These are phyloP conservation scores for Drosophila mayri DNA, from an alignment of 1,140 invertebrate genomes.

Conservation along the genomic window DNA sequence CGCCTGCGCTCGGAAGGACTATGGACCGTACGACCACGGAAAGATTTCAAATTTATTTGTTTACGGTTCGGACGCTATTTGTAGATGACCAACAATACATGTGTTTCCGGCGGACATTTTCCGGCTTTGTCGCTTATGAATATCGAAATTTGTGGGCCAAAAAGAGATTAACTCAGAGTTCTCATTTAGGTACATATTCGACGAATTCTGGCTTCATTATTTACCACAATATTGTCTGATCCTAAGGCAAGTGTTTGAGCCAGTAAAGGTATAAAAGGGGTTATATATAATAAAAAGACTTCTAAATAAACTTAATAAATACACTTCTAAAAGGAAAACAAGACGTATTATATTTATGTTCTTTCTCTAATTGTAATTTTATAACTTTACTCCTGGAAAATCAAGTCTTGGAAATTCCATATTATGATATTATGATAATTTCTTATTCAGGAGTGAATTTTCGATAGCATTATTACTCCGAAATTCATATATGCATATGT, in stretches of 20 bases:
- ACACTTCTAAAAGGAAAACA: too few relatives aligned
- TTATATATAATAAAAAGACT: too few relatives aligned
- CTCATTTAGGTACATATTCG: neutral
- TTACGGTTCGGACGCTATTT: constrained; percentile 50
- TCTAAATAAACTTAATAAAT: too few relatives aligned
- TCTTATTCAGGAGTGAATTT: neutral
- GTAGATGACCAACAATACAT: constrained; percentile 52
- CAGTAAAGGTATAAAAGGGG: too few relatives aligned
- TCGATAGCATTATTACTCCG: too few relatives aligned
- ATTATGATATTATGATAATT: too few relatives aligned
- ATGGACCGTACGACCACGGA: constrained; percentile 8
- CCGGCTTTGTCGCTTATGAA: constrained; percentile 26
- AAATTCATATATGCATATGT: neutral
- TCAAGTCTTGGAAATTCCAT: too few relatives aligned
- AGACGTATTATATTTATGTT: too few relatives aligned
- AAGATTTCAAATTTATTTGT: constrained; percentile 59
- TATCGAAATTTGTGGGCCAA: constrained; percentile 12
- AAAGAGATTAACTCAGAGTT: neutral
- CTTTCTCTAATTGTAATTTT: neutral
- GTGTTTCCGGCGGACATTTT: constrained; percentile 31
- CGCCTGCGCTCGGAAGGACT: constrained; percentile 50
- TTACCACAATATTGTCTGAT: neutral
- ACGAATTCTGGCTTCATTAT: neutral
- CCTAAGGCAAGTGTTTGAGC: neutral
- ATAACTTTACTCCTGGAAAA: too few relatives aligned